These are phyloP conservation scores for Ctenodactylus gundi DNA, from an alignment of 2,113 vertebrate species.

Conservation along the genomic window DNA sequence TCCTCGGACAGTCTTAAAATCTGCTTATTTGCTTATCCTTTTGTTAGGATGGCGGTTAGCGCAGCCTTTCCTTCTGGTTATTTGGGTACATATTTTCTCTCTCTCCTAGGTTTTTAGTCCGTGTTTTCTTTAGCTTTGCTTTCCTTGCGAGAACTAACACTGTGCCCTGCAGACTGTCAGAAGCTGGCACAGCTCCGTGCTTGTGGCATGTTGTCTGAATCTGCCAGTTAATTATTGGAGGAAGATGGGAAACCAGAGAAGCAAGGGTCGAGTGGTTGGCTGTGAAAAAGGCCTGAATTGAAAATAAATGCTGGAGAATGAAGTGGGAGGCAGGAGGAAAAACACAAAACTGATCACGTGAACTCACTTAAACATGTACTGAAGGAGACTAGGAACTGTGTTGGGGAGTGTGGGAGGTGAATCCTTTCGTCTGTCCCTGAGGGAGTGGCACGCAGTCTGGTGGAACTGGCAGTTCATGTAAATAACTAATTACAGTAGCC, in stretches of 20 bases:
- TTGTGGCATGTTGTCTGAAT: background rate
- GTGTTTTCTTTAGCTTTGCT: conserved; percentile 24
- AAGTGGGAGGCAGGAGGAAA: background rate
- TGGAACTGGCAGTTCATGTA: background rate
- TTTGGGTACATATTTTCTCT: background rate
- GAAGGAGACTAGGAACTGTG: background rate
- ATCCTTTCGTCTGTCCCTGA: background rate
- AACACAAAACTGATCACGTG: background rate
- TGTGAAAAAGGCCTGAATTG: background rate
- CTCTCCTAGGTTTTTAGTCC: conserved; percentile 11
- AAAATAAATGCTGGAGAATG: background rate
- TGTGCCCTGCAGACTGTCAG: background rate
- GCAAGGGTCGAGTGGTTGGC: background rate
- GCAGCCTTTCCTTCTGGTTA: background rate
- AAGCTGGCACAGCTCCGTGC: background rate
- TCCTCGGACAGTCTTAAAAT: background rate
- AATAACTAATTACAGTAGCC: background rate
- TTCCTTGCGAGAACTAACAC: background rate
- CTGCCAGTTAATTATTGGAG: background rate
- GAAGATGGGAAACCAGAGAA: background rate
- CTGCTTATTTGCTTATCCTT: background rate
- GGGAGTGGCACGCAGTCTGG: background rate
- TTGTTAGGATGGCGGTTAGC: background rate
- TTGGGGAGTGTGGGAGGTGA: background rate
- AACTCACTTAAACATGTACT: background rate